A percentile compares a stretch with the other conserved stretches of the same genome.
phyloP scores from a whole-genome alignment of 2,797 vertebrate genomes.

The Xerus rutilus region DNA sequence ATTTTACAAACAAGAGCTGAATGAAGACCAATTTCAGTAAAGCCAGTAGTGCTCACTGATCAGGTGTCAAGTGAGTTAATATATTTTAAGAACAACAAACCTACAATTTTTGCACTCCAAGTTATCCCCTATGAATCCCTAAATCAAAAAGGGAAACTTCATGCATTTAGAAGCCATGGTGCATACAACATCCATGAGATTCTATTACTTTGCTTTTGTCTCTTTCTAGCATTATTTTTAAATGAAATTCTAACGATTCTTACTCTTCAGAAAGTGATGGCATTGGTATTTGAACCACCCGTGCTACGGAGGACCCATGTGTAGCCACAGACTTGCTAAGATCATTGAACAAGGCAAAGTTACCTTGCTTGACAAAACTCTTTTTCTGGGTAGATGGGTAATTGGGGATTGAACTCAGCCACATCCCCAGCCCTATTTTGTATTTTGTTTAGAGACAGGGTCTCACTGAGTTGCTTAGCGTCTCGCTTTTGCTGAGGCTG shows the following conservation, averaged over 20 bases:
- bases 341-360: not conserved
- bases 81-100: not conserved
- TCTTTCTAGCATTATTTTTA: conserved; percentile 1
- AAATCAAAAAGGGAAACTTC: not conserved
- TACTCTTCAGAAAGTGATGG: not conserved
- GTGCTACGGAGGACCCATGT: not conserved
- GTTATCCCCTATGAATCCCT: not conserved
- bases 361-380: not conserved
- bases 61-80: not conserved
- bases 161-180: not conserved
- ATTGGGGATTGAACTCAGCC: no score
- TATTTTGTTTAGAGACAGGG: no score
- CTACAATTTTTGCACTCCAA: not conserved
- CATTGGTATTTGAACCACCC: not conserved
- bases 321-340: not conserved
- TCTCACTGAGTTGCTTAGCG: no score
- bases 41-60: not conserved
- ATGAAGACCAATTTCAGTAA: not conserved
- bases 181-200: not conserved
- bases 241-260: not conserved
- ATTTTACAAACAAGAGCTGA: not conserved
- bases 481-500: no score
- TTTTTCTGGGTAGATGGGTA: not conserved
- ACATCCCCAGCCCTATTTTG: no score
- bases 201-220: not conserved